Evolutionary conservation across 2,113 vertebrate genomes (phyloP), one percentile per base, ranked within the genome.

Genomic region (Phaethornis superciliosus): DNA sequence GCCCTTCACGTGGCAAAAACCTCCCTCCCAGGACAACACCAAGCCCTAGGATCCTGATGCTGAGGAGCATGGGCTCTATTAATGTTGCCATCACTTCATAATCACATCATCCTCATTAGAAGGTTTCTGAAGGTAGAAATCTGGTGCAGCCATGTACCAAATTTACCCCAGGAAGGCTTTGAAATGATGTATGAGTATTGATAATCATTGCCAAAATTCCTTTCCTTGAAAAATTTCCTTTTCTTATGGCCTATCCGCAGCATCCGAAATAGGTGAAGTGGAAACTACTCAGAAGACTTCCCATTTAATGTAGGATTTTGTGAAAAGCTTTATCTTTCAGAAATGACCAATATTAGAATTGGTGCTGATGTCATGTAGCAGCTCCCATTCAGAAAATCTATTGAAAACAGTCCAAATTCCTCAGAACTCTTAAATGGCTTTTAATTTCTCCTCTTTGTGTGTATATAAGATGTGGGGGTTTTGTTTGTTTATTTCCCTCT

Each of bases 381-480:
- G 75, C 46, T 85, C 79, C 81, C 95, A 83, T 95, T 95, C 91
- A 91, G 82, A 71, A 91, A 93, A 94, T 15, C 79, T 15, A 83
- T 94, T 94, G 93, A 93, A 87, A 81, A 40, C 10, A 26, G 82
- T 78, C 94, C 95, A 96, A 90, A 88, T 69, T 81, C 88, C 88
- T 88, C 76, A 14, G 12, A 32, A 94, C 80, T 91, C 76, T 83
- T 85, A 88, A 95, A 88, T 85, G 79, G 79, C 92, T 69, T 81
- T 77, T 74, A 91, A 83, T 96, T 93, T 95, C 79, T 91, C 79
- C 72, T 94, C 85, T 95, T 96, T 95, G 93, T 94, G 75, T 40
- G 12, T 42, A 32, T 74, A 69, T 46, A 86, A 94, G 55, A 85
- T 88, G 79, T 83, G 80, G 79, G 85, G 79, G 90, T 79, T 93